phyloP scores from a whole-genome alignment of 1,140 invertebrate genomes.

The Sminthurides bifidus region DNA sequence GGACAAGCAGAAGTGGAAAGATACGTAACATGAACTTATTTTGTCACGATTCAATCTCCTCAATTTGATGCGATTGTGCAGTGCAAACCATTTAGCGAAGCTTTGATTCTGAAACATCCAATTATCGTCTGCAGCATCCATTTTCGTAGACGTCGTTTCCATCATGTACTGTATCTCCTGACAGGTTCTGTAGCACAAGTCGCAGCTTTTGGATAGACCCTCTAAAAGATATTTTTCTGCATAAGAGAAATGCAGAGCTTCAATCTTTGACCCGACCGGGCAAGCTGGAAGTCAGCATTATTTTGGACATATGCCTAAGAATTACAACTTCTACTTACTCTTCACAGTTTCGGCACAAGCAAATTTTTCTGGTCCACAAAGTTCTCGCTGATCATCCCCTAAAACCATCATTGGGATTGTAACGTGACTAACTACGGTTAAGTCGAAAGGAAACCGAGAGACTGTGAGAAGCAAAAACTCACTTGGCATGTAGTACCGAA shows the following conservation, averaged over 20 bases:
- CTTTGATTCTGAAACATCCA: neutral
- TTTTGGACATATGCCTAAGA: too few species aligned
- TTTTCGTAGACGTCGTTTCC: slow-evolving; percentile 9
- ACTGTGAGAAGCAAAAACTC: neutral
- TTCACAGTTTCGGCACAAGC: slow-evolving; percentile 16
- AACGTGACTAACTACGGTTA: neutral
- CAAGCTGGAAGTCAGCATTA: slow-evolving; percentile 5
- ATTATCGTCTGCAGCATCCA: neutral
- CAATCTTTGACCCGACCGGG: neutral
- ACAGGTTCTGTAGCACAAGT: slow-evolving; percentile 17
- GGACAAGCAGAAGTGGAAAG: neutral
- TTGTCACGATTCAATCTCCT: neutral
- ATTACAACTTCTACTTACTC: too few species aligned
- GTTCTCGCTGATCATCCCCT: slow-evolving; percentile 6
- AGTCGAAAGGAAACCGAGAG: neutral
- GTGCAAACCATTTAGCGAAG: neutral
- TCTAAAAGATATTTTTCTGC: neutral
- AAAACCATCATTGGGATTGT: neutral
- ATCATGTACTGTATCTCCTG: slow-evolving; percentile 19
- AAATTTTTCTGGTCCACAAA: slow-evolving; percentile 20
- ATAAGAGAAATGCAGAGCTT: neutral
- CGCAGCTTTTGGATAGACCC: slow-evolving; percentile 17
- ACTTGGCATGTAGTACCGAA: slow-evolving; percentile 31
- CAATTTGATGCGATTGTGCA: neutral
- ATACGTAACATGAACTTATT: neutral